Evolutionary conservation across 2,113 vertebrate genomes (phyloP).

Genomic region (Eurypyga helias): DNA sequence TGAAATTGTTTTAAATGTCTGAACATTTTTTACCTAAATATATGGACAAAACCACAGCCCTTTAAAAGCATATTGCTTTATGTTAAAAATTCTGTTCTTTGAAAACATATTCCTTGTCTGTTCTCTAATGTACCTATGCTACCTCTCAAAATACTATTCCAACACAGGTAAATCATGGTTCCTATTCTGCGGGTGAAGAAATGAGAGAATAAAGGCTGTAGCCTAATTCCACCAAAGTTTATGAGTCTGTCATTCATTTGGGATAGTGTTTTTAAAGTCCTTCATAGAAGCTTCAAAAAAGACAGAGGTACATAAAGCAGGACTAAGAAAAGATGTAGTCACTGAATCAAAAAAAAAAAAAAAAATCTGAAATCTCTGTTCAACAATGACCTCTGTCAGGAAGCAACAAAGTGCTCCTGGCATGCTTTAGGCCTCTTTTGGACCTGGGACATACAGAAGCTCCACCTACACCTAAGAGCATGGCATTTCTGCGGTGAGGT

Average conservation of each 20-base stretch:
- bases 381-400: background rate
- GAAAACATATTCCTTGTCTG: background rate
- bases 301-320: background rate
- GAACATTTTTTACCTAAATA: background rate
- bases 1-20: background rate
- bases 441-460: background rate
- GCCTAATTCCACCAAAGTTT: background rate
- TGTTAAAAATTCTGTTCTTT: background rate
- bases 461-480: background rate
- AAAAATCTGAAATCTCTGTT: background rate
- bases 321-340: background rate
- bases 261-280: background rate
- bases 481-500: accelerated
- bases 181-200: background rate
- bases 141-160: background rate
- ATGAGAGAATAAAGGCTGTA: background rate
- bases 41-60: background rate
- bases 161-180: background rate
- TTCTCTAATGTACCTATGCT: background rate
- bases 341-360: background rate
- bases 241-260: background rate
- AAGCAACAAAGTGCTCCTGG: background rate
- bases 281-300: background rate
- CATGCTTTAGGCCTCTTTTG: background rate
- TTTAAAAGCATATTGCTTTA: background rate